phyloP scores from a whole-genome alignment of 2,797 vertebrate genomes.

The Leptodactylus fallax region DNA sequence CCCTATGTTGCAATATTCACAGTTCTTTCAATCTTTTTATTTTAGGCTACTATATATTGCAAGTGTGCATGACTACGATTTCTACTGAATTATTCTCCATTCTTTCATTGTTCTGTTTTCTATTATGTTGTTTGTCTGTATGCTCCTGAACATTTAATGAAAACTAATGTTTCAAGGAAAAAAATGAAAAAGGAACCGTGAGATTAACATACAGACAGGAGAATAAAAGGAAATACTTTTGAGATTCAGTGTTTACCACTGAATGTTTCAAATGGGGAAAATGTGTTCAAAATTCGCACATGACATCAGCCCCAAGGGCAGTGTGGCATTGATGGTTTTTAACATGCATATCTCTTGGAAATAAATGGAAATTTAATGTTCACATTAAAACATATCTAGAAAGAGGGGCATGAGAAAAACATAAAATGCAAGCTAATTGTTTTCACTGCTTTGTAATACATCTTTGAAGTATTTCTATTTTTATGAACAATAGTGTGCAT shows the following conservation, averaged over 20 bases:
- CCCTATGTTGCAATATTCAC: too few species aligned
- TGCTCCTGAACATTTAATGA: background rate
- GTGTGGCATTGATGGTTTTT: background rate
- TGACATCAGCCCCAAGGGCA: background rate
- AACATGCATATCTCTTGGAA: background rate
- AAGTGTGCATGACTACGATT: too few species aligned
- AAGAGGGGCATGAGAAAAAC: background rate
- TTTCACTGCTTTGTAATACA: too few species aligned
- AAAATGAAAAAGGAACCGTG: background rate
- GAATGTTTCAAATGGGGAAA: background rate
- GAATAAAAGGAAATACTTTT: background rate
- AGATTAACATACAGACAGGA: background rate
- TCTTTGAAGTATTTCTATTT: too few species aligned
- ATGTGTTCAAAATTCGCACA: background rate
- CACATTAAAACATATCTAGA: background rate
- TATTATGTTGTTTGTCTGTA: background rate
- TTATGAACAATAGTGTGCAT: too few species aligned
- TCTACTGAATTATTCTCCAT: too few species aligned
- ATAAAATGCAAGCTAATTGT: background rate
- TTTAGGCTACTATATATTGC: too few species aligned
- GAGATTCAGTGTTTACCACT: background rate
- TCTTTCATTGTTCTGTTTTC: too few species aligned
- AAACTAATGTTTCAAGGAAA: background rate
- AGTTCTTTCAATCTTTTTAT: too few species aligned
- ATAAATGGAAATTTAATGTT: background rate